These are phyloP conservation scores for Eupristina koningsbergeri DNA, from an alignment of 1,140 invertebrate genomes.

Conservation along the genomic window DNA sequence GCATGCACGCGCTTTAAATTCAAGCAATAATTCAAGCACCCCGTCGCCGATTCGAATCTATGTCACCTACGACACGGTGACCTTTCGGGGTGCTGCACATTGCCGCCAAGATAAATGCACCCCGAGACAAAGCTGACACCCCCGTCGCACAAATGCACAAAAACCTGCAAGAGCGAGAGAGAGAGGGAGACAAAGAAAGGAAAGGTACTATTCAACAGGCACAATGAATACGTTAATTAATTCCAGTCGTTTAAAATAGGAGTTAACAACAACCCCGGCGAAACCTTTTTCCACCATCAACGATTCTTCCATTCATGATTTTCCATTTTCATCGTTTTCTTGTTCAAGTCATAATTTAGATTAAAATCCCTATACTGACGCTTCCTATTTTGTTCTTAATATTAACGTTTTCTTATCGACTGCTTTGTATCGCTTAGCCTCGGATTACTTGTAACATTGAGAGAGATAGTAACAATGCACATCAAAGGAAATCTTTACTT, in stretches of 20 bases:
- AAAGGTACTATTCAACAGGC: constrained; percentile 26
- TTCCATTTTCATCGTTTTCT: background rate
- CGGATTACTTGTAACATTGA: too few species aligned
- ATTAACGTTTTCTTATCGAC: background rate
- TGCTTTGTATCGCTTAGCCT: background rate
- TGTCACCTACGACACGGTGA: constrained; percentile 30
- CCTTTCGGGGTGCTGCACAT: background rate
- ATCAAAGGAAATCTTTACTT: too few species aligned
- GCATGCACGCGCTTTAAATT: constrained; percentile 34
- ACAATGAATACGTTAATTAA: constrained; percentile 47
- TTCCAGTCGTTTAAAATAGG: constrained; percentile 39
- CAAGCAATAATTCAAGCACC: constrained; percentile 34
- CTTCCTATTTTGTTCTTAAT: background rate
- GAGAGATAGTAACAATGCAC: too few species aligned
- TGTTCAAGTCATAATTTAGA: constrained; percentile 1
- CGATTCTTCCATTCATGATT: background rate
- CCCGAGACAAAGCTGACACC: constrained; percentile 33
- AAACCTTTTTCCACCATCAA: background rate
- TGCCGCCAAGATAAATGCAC: background rate
- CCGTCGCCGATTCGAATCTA: constrained; percentile 41
- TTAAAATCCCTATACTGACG: background rate
- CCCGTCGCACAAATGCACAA: background rate
- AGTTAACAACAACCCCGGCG: constrained; percentile 10
- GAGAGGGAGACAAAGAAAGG: background rate
- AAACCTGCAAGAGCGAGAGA: constrained; percentile 1